Percentiles rank a stretch among this genome's conserved stretches.
phyloP scores from a whole-genome alignment of 2,797 vertebrate species.

The Helarctos malayanus region DNA sequence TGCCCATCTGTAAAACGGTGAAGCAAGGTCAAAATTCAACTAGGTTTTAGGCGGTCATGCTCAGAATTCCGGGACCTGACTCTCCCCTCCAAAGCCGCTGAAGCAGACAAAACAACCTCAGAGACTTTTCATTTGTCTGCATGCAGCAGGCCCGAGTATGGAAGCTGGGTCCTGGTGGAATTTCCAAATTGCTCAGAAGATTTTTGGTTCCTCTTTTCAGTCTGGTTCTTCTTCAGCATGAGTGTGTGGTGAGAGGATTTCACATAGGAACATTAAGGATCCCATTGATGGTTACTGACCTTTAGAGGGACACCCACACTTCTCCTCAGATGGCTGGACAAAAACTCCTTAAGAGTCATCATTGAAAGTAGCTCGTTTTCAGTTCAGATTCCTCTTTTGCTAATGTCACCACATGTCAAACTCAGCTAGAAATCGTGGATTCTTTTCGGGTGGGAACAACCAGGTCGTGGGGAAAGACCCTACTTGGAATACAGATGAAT shows the following conservation, averaged over 20 bases:
- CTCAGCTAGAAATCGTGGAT: not conserved
- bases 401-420: not conserved
- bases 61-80: not conserved
- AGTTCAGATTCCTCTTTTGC: constrained; percentile 46
- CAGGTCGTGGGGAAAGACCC: not conserved
- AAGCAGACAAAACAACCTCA: not conserved
- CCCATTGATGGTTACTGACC: constrained; percentile 85
- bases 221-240: constrained; percentile 77
- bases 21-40: not conserved
- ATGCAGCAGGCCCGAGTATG: constrained; percentile 1
- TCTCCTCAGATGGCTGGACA: constrained; percentile 74
- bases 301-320: constrained; percentile 82
- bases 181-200: constrained; percentile 84
- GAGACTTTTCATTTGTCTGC: not conserved
- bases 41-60: not conserved
- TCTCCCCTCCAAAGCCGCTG: not conserved
- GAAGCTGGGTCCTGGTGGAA: constrained; percentile 84
- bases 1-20: not conserved
- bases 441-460: not conserved
- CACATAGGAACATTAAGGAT: constrained; percentile 76
- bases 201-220: constrained; percentile 90
- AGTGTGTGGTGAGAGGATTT: constrained; percentile 55
- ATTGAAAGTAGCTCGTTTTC: constrained; percentile 53
- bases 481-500: not conserved
- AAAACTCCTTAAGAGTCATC: constrained; percentile 63